Evolutionary conservation across 1,140 invertebrate species (phyloP), one percentile per base, ranked within the genome.

Genomic region (Maconellicoccus hirsutus): DNA sequence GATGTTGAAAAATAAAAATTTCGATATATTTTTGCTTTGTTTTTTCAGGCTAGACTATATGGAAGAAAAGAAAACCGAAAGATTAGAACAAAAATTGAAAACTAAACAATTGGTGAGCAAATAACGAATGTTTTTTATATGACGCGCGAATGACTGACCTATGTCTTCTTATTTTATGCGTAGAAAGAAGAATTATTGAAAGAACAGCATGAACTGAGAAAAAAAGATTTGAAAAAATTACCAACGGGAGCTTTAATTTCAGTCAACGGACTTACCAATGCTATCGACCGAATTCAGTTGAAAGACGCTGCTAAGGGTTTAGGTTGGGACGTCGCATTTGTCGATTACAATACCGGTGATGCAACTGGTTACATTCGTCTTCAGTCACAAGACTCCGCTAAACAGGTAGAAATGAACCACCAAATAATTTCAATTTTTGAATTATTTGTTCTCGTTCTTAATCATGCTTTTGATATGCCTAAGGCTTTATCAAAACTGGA

Each of bases 331-430:
- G 83, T 92, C 22, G 87, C 86, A 1, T 93, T 84, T 78, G 82
- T 93, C 72, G 89, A 92, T 75, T 92, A 86, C 76, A 85, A 84
- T 73, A 84, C 83, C 71, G 90, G 90, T 8, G 84, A 92, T 73
- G 79, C 82, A 0, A 83, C 88, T 75, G 90, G 89, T 10, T 87
- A 85, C 77, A 80, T 92, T 12, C 82, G 90, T 61, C 80, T 92
- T 21, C 78, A 83, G 10, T 86, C 86, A 74, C 87, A 89, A 76
- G 84, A 89, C 76, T 77, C 83, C 25, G 91, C 89, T 0, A 84
- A 86, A 71, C 79, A 86, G 79, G 81, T 82, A 70, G 7, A 19
- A 22, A 10, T 10, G 7, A 19, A 16, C n/a, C 19, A 19, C 19
- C 6, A 16, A 10, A 10, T 19, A 66, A 19, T 66, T 22, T 52